These are phyloP conservation scores for Amorpha juglandis DNA, from an alignment of 2,888 invertebrate species.

Conservation along the genomic window DNA sequence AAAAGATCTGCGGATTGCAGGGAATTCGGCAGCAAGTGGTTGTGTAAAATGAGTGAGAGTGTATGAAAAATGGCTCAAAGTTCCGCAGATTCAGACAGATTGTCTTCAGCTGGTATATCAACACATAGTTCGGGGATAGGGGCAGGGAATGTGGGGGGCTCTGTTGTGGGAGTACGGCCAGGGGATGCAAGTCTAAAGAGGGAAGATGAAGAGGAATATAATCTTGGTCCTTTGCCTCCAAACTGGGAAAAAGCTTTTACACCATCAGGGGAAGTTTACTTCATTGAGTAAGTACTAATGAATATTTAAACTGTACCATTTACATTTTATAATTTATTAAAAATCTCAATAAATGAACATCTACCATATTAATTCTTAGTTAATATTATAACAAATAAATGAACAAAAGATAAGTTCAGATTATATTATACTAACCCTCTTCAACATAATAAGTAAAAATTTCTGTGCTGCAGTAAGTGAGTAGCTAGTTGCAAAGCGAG, in stretches of 20 bases:
- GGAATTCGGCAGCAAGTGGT: constrained; percentile 34
- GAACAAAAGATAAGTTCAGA: too few species aligned
- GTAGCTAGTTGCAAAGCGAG: too few species aligned
- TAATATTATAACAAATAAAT: too few species aligned
- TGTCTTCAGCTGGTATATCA: constrained; percentile 79
- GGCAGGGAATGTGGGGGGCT: constrained; percentile 77
- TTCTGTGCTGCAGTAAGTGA: too few species aligned
- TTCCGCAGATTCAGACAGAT: constrained; percentile 78
- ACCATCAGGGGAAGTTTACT: constrained; percentile 98
- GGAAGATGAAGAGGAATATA: constrained; percentile 88
- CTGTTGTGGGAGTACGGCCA: constrained; percentile 75
- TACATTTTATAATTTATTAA: too few species aligned
- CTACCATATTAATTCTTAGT: too few species aligned
- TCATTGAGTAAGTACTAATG: constrained; percentile 92
- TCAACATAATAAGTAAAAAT: too few species aligned
- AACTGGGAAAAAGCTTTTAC: constrained; percentile 99
- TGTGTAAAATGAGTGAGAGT: constrained; percentile 34
- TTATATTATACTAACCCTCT: too few species aligned
- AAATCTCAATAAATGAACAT: too few species aligned
- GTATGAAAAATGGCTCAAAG: constrained; percentile 68
- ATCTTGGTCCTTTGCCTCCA: constrained; percentile 94
- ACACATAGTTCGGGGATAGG: constrained; percentile 77
- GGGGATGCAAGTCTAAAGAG: constrained; percentile 70
- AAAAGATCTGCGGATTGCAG: constrained; percentile 34
- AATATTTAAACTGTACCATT: neutral